Percentiles rank a stretch among this genome's conserved stretches.
phyloP scores from a whole-genome alignment of 2,113 vertebrate genomes.

The Chloropsis hardwickii region DNA sequence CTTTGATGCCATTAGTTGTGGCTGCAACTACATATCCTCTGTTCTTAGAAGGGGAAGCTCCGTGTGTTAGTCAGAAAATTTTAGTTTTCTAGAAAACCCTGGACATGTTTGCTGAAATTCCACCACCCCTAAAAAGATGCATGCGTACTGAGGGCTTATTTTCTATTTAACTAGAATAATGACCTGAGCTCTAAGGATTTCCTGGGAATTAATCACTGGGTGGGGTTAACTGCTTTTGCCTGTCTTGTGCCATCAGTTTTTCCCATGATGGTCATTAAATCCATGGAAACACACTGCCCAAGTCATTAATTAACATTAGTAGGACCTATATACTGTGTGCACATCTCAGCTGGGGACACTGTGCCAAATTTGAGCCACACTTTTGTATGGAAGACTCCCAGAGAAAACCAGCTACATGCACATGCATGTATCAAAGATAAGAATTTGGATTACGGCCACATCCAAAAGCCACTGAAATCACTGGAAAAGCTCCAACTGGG shows the following conservation, averaged over 20 bases:
- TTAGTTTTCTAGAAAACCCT: neutral
- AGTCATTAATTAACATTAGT: neutral
- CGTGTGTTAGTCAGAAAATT: neutral
- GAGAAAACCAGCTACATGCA: neutral
- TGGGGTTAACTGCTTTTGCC: neutral
- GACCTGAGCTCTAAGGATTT: neutral
- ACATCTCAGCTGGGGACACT: neutral
- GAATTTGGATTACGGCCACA: neutral
- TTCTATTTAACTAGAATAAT: neutral
- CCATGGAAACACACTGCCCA: neutral
- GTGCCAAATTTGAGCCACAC: neutral
- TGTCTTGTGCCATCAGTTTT: neutral
- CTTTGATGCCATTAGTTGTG: neutral
- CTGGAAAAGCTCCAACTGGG: neutral
- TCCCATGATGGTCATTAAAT: neutral
- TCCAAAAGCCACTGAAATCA: neutral
- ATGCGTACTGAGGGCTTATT: neutral
- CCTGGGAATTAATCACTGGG: neutral
- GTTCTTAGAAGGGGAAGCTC: neutral
- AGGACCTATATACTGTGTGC: neutral
- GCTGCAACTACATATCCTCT: neutral
- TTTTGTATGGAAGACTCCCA: neutral
- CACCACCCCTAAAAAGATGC: fast-evolving
- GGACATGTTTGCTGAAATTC: neutral
- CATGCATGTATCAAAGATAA: neutral